Percentiles rank a stretch among this genome's conserved stretches.
Evolutionary conservation across 2,888 invertebrate genomes (phyloP).

Genomic region (Trichogramma dendrolimi): DNA sequence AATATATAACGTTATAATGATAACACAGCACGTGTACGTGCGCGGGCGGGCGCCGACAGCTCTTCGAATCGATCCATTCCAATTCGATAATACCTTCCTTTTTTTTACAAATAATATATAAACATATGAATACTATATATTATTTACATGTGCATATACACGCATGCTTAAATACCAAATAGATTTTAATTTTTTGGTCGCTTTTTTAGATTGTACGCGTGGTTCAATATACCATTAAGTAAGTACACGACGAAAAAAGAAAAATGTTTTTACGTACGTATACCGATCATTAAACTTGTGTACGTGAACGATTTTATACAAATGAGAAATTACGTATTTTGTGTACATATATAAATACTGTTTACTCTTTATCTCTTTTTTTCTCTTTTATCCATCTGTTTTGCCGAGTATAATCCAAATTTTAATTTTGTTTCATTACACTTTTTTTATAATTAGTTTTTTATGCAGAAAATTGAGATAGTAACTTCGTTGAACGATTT

Average conservation of each 20-base stretch:
- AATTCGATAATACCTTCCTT: constrained; percentile 32
- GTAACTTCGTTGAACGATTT: too few species aligned
- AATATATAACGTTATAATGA: constrained; percentile 17
- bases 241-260: constrained; percentile 10
- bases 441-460: constrained; percentile 20
- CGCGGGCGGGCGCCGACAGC: constrained; percentile 18
- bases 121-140: constrained; percentile 17
- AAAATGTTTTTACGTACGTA: not conserved
- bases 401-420: constrained; percentile 2
- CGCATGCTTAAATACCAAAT: constrained; percentile 38
- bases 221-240: not conserved
- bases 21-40: constrained; percentile 17
- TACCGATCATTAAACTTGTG: not conserved
- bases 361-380: not conserved
- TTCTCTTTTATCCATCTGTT: not conserved
- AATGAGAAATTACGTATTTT: too few species aligned
- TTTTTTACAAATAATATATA: constrained; percentile 25
- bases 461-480: constrained; percentile 13
- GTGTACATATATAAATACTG: too few species aligned
- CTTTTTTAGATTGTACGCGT: constrained; percentile 24
- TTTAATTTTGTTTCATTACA: constrained; percentile 13
- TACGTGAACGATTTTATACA: too few species aligned
- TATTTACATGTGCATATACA: constrained; percentile 27
- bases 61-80: constrained; percentile 35
- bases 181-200: constrained; percentile 7